phyloP scores from a whole-genome alignment of 2,797 vertebrate genomes.

The Hydrolagus colliei region DNA sequence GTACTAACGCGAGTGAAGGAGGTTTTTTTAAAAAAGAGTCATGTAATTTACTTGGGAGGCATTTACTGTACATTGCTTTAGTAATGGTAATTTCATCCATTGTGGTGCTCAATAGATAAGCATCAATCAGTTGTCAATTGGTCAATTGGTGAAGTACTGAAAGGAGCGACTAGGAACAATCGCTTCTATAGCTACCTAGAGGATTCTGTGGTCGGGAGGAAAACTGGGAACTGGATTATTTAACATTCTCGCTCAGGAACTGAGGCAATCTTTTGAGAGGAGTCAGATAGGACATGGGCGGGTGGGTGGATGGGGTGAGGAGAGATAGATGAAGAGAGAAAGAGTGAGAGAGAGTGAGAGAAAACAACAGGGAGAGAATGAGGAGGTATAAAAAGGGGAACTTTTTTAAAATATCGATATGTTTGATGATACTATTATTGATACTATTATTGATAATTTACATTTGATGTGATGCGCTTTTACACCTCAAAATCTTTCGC shows the following conservation, averaged over 20 bases:
- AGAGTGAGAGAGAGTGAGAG: not conserved
- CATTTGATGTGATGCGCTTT: no score
- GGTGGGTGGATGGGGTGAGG: not conserved
- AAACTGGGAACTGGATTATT: constrained; percentile 72
- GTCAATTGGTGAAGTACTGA: constrained; percentile 92
- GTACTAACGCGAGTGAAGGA: constrained; percentile 75
- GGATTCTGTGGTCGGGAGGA: constrained; percentile 68
- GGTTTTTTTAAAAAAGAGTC: constrained; percentile 75
- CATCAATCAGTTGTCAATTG: constrained; percentile 99
- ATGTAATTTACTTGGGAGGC: constrained; percentile 97
- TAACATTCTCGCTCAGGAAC: constrained; percentile 8
- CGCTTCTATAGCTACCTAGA: constrained; percentile 82
- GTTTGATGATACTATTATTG: no score
- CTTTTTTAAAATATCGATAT: no score
- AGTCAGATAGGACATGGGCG: not conserved
- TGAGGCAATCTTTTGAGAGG: no score
- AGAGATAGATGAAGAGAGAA: no score
- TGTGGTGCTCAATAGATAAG: constrained; percentile 96
- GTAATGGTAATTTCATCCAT: constrained; percentile 96
- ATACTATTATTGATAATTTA: no score
- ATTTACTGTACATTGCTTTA: constrained; percentile 98
- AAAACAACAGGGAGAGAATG: not conserved
- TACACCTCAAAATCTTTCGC: no score
- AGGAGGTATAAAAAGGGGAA: no score
- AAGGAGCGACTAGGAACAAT: constrained; percentile 79